Evolutionary conservation across 2,797 vertebrate species (phyloP), one percentile per base, ranked within the genome.

Genomic region (Labroides dimidiatus): DNA sequence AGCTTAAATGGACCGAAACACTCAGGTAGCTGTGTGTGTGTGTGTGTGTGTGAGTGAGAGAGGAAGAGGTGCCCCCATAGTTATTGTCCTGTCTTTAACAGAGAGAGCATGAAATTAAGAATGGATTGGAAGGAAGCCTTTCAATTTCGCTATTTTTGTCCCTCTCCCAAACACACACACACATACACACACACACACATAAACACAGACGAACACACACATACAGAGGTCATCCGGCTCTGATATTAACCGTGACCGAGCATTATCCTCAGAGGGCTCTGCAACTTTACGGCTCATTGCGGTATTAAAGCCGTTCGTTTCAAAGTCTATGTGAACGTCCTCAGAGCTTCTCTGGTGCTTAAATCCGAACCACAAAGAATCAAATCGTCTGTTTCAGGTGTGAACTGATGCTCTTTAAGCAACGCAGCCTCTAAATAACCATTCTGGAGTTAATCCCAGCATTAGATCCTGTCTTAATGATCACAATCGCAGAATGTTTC

Each of bases 1-100:
- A 99, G 93, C 94, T 98, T 16, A 99, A 98, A 85, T 99, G 98
- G 98, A 99, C 97, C 2, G 97, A 98, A 90, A 96, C 96, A 43
- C 95, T 99, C 82, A 96, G 97, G 97, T 91, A n/a, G 4, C 42
- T 63, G 59, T 43, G 78, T n/a, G 42, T 48, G 19, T 54, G 37
- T 57, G 14, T 11, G 17, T 44, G 45, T 56, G 39, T 33, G 43
- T 51, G 20, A 11, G 16, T 10, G 11, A 27, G 49, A 10, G 16
- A 5, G 4, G 43, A 8, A 30, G 23, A 39, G 17, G 7, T n/a
- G 36, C 44, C 19, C 19, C 9, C 6, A 13, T 33, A 20, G 43
- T 43, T 42, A 63, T 48, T 60, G 49, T 63, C 8, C 59, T 41
- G 44, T 15, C 11, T 69, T 57, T 21, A 30, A 52, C 49, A 68